Evolutionary conservation across 1,140 invertebrate genomes (phyloP).

Genomic region (Camponotus floridanus): DNA sequence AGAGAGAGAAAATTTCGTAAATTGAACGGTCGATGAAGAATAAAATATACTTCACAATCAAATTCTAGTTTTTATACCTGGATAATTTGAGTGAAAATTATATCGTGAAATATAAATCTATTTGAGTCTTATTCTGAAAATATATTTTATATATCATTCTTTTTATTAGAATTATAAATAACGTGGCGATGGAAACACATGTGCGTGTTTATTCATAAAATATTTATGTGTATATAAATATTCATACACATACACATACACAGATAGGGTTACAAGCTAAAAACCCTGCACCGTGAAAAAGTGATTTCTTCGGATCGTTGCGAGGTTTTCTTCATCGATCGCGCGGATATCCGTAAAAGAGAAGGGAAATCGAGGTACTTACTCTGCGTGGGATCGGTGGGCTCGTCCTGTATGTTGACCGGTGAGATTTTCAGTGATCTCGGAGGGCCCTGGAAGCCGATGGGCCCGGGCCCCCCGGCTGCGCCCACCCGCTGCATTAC

Average conservation of each 20-base stretch:
- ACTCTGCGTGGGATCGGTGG: constrained; percentile 87
- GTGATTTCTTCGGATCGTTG: background rate
- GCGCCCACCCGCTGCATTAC: constrained; percentile 82
- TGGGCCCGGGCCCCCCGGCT: constrained; percentile 81
- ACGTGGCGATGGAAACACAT: background rate
- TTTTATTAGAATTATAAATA: background rate
- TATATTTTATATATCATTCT: background rate
- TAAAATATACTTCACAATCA: background rate
- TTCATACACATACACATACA: no score
- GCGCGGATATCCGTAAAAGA: background rate
- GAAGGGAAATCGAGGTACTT: constrained; percentile 77
- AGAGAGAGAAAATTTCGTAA: background rate
- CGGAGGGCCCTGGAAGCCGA: constrained; percentile 84
- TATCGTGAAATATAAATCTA: background rate
- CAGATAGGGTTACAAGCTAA: background rate
- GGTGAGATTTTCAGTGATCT: constrained; percentile 88
- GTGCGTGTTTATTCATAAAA: background rate
- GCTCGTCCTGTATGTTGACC: constrained; percentile 86
- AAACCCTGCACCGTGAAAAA: background rate
- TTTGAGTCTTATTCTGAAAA: background rate
- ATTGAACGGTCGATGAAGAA: background rate
- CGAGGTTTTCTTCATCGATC: no score
- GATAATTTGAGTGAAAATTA: background rate
- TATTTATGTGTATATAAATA: background rate
- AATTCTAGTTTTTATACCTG: background rate